Percentiles rank a stretch among this genome's conserved stretches.
These are phyloP conservation scores for Podotricha telesiphe DNA, from an alignment of 2,888 invertebrate genomes.

Conservation along the genomic window DNA sequence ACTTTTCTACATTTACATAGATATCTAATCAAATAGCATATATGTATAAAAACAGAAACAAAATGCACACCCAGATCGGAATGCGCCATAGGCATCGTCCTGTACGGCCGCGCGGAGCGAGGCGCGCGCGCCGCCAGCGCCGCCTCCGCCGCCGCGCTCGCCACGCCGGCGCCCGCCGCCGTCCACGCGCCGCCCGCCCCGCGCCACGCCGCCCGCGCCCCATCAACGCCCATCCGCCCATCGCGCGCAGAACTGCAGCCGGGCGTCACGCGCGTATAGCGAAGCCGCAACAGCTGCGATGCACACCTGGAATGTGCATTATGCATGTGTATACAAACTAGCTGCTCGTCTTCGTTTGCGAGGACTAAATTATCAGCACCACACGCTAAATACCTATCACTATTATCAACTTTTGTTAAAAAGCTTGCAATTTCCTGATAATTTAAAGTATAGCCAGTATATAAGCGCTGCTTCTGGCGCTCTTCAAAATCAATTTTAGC, in stretches of 20 bases:
- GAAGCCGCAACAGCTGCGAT: slow-evolving; percentile 91
- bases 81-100: slow-evolving; percentile 36
- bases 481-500: no score
- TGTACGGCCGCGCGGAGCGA: slow-evolving; percentile 35
- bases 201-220: slow-evolving; percentile 52
- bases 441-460: no score
- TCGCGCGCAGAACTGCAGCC: slow-evolving; percentile 82
- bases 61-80: slow-evolving; percentile 26
- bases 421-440: no score
- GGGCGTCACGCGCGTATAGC: slow-evolving; percentile 93
- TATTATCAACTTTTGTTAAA: no score
- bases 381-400: no score
- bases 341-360: no score
- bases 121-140: slow-evolving; percentile 50
- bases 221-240: slow-evolving; percentile 47
- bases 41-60: neutral
- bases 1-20: no score
- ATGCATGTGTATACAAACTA: no score
- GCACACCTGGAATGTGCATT: slow-evolving; percentile 84
- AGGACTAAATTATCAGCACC: no score
- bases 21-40: no score
- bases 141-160: slow-evolving; percentile 51
- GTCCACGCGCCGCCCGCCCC: slow-evolving; percentile 54
- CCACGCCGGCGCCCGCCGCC: slow-evolving; percentile 58
- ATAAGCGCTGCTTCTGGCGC: no score